phyloP scores from a whole-genome alignment of 2,888 invertebrate genomes.

The Hydropsyche betteni region DNA sequence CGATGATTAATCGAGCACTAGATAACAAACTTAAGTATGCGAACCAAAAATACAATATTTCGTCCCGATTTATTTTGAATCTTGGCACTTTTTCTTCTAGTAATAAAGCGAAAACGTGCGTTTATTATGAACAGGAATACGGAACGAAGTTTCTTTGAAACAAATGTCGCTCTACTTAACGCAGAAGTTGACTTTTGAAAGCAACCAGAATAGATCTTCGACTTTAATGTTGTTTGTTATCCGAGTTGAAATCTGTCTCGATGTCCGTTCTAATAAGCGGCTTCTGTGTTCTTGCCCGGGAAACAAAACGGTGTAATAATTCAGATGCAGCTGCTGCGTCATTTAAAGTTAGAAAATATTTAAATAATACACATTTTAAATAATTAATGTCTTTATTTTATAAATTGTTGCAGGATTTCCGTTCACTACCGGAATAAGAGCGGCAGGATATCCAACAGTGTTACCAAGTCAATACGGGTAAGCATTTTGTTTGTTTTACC shows the following conservation, averaged over 20 bases:
- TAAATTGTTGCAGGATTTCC: constrained; percentile 69
- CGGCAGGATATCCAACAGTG: constrained; percentile 77
- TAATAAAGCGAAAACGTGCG: background rate
- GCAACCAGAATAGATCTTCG: constrained; percentile 43
- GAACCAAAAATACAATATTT: too few relatives aligned
- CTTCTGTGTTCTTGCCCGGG: constrained; percentile 15
- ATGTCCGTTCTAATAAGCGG: constrained; percentile 37
- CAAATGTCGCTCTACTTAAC: constrained; percentile 36
- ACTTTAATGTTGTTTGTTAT: constrained; percentile 37
- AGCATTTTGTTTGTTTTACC: constrained; percentile 58
- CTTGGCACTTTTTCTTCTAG: background rate
- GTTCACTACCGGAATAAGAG: constrained; percentile 78
- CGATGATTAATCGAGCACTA: too few relatives aligned
- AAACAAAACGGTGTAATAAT: background rate
- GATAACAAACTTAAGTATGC: too few relatives aligned
- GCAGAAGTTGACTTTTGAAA: constrained; percentile 5
- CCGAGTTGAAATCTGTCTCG: constrained; percentile 36
- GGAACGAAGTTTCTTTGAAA: constrained; percentile 32
- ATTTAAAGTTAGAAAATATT: background rate
- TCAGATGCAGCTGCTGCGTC: constrained; percentile 40
- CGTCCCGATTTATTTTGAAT: too few relatives aligned
- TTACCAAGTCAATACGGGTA: constrained; percentile 87
- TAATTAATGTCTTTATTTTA: constrained; percentile 44
- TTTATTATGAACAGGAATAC: constrained; percentile 13
- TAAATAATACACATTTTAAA: constrained; percentile 24